These are phyloP conservation scores for Pseudolaguvia tuberculata DNA, from an alignment of 2,113 vertebrate species.

Conservation along the genomic window DNA sequence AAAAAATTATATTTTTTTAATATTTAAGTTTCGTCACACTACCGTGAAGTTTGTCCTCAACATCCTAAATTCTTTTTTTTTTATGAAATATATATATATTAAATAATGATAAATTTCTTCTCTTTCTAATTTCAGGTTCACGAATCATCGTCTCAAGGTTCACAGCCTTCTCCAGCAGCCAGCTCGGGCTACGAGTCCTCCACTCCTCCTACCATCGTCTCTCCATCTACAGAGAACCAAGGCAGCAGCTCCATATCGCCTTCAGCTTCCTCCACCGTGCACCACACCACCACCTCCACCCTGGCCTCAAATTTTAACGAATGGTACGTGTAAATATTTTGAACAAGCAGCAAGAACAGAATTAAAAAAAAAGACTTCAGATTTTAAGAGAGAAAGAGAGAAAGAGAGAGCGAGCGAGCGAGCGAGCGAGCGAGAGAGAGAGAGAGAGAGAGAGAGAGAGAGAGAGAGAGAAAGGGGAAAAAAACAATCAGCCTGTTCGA, in stretches of 20 bases:
- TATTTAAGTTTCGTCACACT: neutral
- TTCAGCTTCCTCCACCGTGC: conserved; percentile 84
- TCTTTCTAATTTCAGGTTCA: conserved; percentile 77
- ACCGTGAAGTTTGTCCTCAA: neutral
- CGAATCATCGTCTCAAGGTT: conserved; percentile 86
- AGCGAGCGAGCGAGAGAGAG: too few relatives aligned
- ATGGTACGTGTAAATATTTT: conserved; percentile 99
- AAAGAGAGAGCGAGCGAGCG: too few relatives aligned
- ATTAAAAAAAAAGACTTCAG: conserved; percentile 77
- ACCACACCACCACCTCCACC: conserved; percentile 94
- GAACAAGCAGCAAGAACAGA: conserved; percentile 49
- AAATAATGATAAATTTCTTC: too few relatives aligned
- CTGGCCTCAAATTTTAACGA: conserved; percentile 99
- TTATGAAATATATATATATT: neutral
- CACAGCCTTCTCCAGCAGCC: conserved; percentile 95
- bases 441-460: conserved; percentile 60
- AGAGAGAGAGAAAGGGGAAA: conserved; percentile 53
- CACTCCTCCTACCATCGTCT: conserved; percentile 97
- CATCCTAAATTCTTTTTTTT: neutral
- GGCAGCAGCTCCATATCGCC: conserved; percentile 95
- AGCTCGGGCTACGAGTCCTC: conserved; percentile 99
- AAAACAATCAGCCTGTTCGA: conserved; percentile 76
- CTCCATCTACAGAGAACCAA: conserved; percentile 97
- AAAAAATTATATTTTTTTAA: too few relatives aligned
- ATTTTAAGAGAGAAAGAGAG: conserved; percentile 68